These are phyloP conservation scores for Alviniconcha strummeri DNA, from an alignment of 2,888 invertebrate species.

Conservation along the genomic window DNA sequence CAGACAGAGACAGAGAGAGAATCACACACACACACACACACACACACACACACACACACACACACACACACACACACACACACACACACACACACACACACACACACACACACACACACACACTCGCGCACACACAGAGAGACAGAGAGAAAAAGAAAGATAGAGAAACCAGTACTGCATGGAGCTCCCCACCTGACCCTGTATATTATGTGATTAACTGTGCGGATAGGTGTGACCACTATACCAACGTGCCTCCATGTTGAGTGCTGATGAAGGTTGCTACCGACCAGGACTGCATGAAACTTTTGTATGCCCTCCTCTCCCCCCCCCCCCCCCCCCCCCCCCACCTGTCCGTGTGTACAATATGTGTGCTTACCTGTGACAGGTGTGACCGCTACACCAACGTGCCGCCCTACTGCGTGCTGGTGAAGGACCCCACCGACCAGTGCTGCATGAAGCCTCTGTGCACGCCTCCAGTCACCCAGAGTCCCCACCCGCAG, in stretches of 20 bases:
- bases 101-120: background rate
- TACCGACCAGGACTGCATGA: no score
- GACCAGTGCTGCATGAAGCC: constrained; percentile 59
- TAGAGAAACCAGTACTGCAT: no score
- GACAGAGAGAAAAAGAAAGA: no score
- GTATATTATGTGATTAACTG: no score
- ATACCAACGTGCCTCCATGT: no score
- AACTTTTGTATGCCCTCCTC: no score
- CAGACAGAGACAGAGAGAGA: constrained; percentile 36
- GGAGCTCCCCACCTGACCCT: no score
- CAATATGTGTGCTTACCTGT: no score
- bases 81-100: background rate
- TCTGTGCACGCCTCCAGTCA: constrained; percentile 41
- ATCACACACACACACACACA: constrained; percentile 24
- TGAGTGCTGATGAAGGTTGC: no score
- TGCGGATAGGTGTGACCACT: no score
- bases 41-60: constrained; percentile 45
- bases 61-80: constrained; percentile 35
- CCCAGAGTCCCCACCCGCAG: constrained; percentile 42
- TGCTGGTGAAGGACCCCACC: constrained; percentile 54
- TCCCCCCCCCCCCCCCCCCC: no score
- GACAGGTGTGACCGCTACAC: constrained; percentile 55
- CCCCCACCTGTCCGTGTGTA: no score
- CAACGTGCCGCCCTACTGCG: constrained; percentile 55
- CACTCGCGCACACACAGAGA: background rate